Conservation (phyloP, 1,140 invertebrate genomes). For the Drosophila sproati region DNA sequence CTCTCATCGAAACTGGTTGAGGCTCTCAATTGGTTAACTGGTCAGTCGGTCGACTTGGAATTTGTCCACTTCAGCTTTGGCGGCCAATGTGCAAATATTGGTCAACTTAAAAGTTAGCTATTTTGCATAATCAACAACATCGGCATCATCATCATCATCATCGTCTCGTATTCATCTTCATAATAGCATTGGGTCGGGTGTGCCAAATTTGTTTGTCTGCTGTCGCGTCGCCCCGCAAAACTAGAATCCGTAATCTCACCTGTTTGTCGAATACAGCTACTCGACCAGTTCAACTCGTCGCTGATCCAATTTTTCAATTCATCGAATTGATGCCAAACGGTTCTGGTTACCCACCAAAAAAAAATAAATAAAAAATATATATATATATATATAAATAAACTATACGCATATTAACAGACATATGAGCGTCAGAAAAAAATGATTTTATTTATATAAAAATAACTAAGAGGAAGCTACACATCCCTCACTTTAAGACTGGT, state of each 20-base stretch:
- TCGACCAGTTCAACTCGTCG: conserved; percentile 35
- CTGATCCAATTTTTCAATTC: conserved; percentile 41
- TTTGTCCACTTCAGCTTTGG: conserved; percentile 29
- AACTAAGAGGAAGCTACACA: too few relatives aligned
- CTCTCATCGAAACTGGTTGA: conserved; percentile 61
- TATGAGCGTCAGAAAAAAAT: too few relatives aligned
- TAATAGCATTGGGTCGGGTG: conserved; percentile 39
- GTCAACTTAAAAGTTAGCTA: conserved; percentile 56
- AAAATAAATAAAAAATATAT: not conserved
- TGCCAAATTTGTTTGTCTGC: conserved; percentile 59
- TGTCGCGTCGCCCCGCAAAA: conserved; percentile 37
- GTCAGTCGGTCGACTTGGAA: conserved; percentile 48
- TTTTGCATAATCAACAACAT: conserved; percentile 55
- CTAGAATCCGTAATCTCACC: conserved; percentile 41
- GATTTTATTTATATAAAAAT: too few relatives aligned
- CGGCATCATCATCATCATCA: conserved; percentile 23
- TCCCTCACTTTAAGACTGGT: too few relatives aligned
- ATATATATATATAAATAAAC: not conserved
- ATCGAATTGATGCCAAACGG: conserved; percentile 39
- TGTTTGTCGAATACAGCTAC: not conserved
- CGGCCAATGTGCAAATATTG: conserved; percentile 61
- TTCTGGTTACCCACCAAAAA: conserved; percentile 21
- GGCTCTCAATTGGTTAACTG: conserved; percentile 47
- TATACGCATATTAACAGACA: not conserved
- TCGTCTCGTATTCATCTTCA: conserved; percentile 26